Conservation (phyloP, 2,113 vertebrate species). For the Candoia aspera region DNA sequence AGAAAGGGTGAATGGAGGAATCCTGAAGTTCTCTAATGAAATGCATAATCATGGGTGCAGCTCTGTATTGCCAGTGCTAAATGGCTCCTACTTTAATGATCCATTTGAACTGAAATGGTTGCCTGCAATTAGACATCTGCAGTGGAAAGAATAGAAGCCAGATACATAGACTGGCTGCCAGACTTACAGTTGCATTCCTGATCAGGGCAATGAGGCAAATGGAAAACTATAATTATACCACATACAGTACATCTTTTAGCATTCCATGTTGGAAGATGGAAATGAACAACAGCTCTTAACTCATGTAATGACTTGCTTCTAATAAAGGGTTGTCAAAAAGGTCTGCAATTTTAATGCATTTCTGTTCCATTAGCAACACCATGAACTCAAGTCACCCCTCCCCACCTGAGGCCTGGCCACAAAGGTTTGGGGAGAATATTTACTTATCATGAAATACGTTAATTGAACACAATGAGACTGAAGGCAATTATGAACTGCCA, state of each 20-base stretch:
- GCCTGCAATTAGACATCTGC: constrained; percentile 85
- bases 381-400: constrained; percentile 44
- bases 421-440: not conserved
- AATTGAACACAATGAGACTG: not conserved
- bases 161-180: constrained; percentile 69
- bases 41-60: constrained; percentile 76
- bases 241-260: constrained; percentile 76
- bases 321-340: constrained; percentile 75
- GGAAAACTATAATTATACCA: constrained; percentile 80
- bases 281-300: constrained; percentile 75
- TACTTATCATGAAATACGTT: constrained; percentile 1
- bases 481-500: not conserved
- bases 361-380: constrained; percentile 53
- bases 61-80: constrained; percentile 75
- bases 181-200: constrained; percentile 79
- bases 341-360: constrained; percentile 60
- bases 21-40: constrained; percentile 71
- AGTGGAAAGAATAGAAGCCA: constrained; percentile 76
- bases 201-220: constrained; percentile 79
- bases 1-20: constrained; percentile 34
- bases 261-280: constrained; percentile 66
- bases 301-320: constrained; percentile 75
- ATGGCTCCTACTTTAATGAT: constrained; percentile 77
- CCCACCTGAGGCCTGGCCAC: constrained; percentile 47
- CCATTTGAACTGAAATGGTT: constrained; percentile 82